Percentiles rank a stretch among this genome's conserved stretches.
phyloP scores from a whole-genome alignment of 2,888 invertebrate species.

The Andrena minutula region DNA sequence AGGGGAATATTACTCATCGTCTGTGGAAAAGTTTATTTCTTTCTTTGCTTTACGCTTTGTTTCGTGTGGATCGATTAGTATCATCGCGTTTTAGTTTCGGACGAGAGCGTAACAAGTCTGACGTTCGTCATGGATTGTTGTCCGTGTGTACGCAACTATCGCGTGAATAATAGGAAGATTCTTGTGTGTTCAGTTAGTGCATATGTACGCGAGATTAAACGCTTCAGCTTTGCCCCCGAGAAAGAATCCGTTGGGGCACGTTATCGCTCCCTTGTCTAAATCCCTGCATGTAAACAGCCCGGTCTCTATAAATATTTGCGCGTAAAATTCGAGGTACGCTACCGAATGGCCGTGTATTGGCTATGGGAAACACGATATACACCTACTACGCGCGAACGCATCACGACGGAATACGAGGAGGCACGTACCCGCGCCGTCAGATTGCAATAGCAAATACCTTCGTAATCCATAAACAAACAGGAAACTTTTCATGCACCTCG shows the following conservation, averaged over 20 bases:
- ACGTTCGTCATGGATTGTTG: constrained; percentile 18
- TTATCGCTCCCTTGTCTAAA: constrained; percentile 47
- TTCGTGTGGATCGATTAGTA: background rate
- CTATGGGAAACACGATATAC: background rate
- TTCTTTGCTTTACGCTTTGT: background rate
- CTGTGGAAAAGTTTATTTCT: no score
- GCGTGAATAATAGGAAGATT: constrained; percentile 17
- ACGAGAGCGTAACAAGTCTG: constrained; percentile 18
- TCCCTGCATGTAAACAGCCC: constrained; percentile 51
- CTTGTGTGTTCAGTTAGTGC: constrained; percentile 12
- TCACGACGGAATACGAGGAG: background rate
- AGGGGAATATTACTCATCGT: background rate
- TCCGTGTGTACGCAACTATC: constrained; percentile 1
- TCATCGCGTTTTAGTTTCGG: background rate
- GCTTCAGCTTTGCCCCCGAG: constrained; percentile 22
- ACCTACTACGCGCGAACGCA: background rate
- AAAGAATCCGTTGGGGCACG: constrained; percentile 1
- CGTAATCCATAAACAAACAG: background rate
- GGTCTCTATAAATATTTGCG: constrained; percentile 59
- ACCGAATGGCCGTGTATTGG: background rate
- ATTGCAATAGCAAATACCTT: background rate
- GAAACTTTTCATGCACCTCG: background rate
- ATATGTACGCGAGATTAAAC: constrained; percentile 22
- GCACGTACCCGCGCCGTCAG: background rate
- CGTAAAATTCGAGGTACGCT: constrained; percentile 14